Evolutionary conservation across 2,888 invertebrate species (phyloP), one percentile per base, ranked within the genome.

Genomic region (Nomada ferruginata): DNA sequence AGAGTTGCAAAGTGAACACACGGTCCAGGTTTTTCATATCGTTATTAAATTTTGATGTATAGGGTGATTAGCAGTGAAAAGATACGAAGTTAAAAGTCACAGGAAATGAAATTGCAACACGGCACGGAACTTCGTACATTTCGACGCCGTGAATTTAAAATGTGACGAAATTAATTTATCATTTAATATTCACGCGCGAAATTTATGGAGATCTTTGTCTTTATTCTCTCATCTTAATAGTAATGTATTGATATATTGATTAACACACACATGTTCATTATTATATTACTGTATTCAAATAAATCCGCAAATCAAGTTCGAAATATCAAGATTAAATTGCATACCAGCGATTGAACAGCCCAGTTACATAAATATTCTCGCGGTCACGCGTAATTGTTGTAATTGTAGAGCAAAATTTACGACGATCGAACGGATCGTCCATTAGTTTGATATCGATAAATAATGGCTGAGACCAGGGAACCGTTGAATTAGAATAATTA

Each of bases 391-490:
- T 68, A 68, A 76, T 76, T 65, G 79, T 66, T 44, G 55, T 55
- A 61, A 36, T 71, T 63, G 15, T 50, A 42, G 36, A 4, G 20
- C 26, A 18, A 15, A 57, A 68, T 79, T 72, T 68, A 63, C 26
- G 50, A 65, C 77, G 36, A 29, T 23, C 65, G 36, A 4, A 9
- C 47, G 60, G 23, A 26, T 47, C 10, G 53, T 3, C 47, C 23
- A 76, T 78, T 57, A 76, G 76, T 78, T 78, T 78, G 78, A 64
- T 59, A 59, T 47, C 26, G n/a, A 42, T 13, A 26, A 52, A 60
- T 72, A 60, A 77, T 57, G 20, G n/a, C 2, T 18, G 23, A 26
- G 18, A 15, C 15, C 10, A 26, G 44, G 52, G 42, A 60, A 69
- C 29, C 44, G 47, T 52, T 23, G 52, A 69, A 79, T 69, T 78